Conservation (phyloP, 2,797 vertebrate genomes). For the Rallus crepitans region DNA sequence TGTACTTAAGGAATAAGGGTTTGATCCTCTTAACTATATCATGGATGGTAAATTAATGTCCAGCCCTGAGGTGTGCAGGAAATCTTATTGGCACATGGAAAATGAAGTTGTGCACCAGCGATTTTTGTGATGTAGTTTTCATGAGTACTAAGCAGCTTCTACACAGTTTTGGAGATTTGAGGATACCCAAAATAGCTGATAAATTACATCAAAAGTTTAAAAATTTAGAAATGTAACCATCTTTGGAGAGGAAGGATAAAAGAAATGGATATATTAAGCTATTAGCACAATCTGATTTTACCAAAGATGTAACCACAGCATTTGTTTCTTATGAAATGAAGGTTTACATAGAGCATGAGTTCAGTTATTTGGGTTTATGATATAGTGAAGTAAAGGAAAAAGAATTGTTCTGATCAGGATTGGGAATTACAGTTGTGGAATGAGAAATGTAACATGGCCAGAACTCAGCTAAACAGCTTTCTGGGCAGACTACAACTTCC, state of each 20-base stretch:
- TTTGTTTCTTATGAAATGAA: not conserved
- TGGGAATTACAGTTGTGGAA: constrained; percentile 24
- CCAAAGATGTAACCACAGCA: not conserved
- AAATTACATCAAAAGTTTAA: not conserved
- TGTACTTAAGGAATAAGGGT: not conserved
- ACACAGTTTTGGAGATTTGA: not conserved
- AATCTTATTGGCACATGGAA: rapidly evolving
- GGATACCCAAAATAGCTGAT: not conserved
- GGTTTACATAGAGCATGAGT: constrained; percentile 5
- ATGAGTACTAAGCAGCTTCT: not conserved
- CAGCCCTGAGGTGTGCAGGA: not conserved
- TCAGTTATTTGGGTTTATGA: constrained; percentile 45
- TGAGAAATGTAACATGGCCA: not conserved
- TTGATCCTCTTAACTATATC: not conserved
- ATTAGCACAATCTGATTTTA: constrained; percentile 53
- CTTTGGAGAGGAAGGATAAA: not conserved
- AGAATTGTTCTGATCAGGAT: constrained; percentile 10
- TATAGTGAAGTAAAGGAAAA: not conserved
- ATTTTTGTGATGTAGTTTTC: not conserved
- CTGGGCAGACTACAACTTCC: not conserved
- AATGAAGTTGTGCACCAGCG: not conserved
- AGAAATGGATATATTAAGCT: constrained; percentile 23
- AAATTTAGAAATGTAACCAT: not conserved
- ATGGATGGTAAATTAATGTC: not conserved
- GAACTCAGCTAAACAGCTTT: constrained; percentile 1